Conservation (phyloP, 2,113 vertebrate genomes). For the Terrapene triunguis region DNA sequence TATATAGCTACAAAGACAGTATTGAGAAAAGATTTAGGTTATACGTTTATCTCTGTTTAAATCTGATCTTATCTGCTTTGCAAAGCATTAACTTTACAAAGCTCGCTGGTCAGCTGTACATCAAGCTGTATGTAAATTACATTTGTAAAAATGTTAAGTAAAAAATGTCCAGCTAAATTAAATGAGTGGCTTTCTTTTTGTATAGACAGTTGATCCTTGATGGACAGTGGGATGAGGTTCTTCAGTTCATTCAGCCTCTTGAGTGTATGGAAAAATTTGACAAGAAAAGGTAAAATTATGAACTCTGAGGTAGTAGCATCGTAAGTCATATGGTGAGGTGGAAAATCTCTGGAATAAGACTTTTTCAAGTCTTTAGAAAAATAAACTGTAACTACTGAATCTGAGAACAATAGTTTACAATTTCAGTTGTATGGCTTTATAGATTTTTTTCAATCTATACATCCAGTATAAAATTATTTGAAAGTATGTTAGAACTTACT, state of each 20-base stretch:
- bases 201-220: slow-evolving; percentile 94
- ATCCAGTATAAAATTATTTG: neutral
- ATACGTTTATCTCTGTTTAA: no score
- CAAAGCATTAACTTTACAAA: slow-evolving; percentile 18
- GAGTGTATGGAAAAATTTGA: slow-evolving; percentile 99
- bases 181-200: slow-evolving; percentile 25
- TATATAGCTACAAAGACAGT: neutral
- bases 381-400: neutral
- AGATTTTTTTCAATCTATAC: neutral
- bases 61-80: no score
- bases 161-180: neutral
- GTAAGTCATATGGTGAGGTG: neutral
- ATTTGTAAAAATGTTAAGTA: neutral
- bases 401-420: neutral
- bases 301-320: neutral
- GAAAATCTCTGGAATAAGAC: neutral
- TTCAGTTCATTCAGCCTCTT: slow-evolving; percentile 98
- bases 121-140: neutral
- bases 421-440: neutral
- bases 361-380: neutral
- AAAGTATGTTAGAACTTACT: neutral
- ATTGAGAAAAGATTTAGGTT: no score
- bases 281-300: slow-evolving; percentile 89
- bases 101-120: neutral
- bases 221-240: slow-evolving; percentile 98